These are phyloP conservation scores for Etia nguti DNA, from an alignment of 2,113 vertebrate genomes.

Conservation along the genomic window DNA sequence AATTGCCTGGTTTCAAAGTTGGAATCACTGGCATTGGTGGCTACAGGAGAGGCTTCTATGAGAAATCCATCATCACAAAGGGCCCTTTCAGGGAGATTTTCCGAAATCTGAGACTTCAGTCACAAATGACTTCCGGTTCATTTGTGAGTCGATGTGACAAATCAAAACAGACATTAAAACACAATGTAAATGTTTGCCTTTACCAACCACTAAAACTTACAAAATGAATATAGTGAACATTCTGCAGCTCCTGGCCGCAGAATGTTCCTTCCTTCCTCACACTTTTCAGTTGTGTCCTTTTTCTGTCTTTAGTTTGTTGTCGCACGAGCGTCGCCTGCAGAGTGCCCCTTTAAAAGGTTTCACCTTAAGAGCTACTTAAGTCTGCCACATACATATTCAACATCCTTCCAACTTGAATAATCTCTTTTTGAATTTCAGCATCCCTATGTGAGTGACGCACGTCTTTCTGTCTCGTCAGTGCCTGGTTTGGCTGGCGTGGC, in stretches of 20 bases:
- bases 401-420: neutral
- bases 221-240: neutral
- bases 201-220: neutral
- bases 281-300: slow-evolving; percentile 11
- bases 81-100: neutral
- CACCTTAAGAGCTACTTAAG: neutral
- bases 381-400: slow-evolving; percentile 10
- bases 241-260: neutral
- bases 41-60: neutral
- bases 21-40: neutral
- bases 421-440: neutral
- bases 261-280: slow-evolving; percentile 10
- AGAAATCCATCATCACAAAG: neutral
- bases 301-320: slow-evolving; percentile 7
- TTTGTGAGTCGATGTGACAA: neutral
- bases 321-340: neutral
- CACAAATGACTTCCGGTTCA: too few relatives aligned
- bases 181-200: neutral
- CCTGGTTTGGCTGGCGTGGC: slow-evolving; percentile 8
- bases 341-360: neutral
- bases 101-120: neutral
- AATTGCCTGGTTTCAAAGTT: neutral
- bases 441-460: neutral
- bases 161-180: neutral
- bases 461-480: neutral